Evolutionary conservation across 37 sponge, comb jelly and placozoan species (phyloP).

Genomic region (Spongilla lacustris): DNA sequence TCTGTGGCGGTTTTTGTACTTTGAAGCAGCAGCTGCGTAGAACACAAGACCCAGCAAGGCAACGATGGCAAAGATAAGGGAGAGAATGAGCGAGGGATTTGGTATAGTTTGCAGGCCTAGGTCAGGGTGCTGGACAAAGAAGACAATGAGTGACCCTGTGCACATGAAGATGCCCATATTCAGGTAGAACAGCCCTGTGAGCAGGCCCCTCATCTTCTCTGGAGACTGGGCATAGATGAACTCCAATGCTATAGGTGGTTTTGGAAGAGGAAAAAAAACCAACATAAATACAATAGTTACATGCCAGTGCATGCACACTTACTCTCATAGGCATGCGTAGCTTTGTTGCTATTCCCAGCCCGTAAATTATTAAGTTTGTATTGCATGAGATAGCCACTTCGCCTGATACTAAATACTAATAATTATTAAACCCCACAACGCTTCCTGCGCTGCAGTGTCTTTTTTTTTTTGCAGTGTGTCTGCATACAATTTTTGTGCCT

Average conservation of each 20-base stretch:
- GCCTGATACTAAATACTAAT: too few species aligned
- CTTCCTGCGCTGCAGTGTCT: too few species aligned
- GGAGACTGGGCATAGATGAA: background rate
- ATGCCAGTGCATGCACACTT: too few species aligned
- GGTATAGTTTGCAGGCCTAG: background rate
- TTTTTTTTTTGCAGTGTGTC: too few species aligned
- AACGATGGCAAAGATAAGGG: background rate
- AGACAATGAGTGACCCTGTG: background rate
- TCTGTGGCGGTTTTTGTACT: background rate
- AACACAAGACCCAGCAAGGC: background rate
- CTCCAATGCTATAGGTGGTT: background rate
- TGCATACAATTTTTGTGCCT: too few species aligned
- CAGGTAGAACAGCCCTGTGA: background rate
- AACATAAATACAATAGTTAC: background rate
- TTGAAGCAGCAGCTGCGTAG: background rate
- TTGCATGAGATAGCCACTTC: too few species aligned
- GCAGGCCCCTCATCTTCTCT: background rate
- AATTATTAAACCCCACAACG: too few species aligned
- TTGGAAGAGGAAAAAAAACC: background rate
- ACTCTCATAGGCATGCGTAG: too few species aligned
- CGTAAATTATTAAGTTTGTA: too few species aligned
- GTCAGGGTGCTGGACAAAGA: background rate
- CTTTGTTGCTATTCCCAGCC: too few species aligned
- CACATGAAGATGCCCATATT: background rate
- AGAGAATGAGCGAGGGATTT: background rate